phyloP scores from a whole-genome alignment of 2,888 invertebrate species.

The Leptinotarsa haldemani region DNA sequence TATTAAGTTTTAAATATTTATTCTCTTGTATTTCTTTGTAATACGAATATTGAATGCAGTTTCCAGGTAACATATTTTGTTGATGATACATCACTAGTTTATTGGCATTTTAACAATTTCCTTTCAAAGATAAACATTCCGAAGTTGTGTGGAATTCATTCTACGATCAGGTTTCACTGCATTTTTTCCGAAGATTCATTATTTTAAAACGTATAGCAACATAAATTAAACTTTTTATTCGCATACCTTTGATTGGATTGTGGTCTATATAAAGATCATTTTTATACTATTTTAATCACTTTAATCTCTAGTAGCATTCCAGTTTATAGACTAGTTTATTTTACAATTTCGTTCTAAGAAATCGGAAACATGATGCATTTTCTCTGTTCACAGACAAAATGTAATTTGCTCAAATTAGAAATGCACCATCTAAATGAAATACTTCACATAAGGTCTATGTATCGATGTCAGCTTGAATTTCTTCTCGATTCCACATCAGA shows the following conservation, averaged over 20 bases:
- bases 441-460: no score
- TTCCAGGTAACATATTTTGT: not conserved
- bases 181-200: not conserved
- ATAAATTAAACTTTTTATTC: constrained; percentile 3
- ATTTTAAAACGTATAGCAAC: not conserved
- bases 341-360: not conserved
- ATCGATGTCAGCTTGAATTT: no score
- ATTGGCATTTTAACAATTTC: not conserved
- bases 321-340: not conserved
- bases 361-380: no score
- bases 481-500: no score
- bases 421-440: no score
- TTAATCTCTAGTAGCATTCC: no score
- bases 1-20: no score
- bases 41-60: not conserved
- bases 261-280: not conserved
- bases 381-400: no score
- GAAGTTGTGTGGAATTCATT: not conserved
- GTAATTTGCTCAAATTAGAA: no score
- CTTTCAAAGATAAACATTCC: not conserved
- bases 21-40: not conserved
- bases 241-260: not conserved
- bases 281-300: not conserved
- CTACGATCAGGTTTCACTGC: not conserved
- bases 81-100: not conserved